Base-by-base conservation (phyloP, 2,113 vertebrate species). In the Anarhynchus alexandrinus region DNA sequence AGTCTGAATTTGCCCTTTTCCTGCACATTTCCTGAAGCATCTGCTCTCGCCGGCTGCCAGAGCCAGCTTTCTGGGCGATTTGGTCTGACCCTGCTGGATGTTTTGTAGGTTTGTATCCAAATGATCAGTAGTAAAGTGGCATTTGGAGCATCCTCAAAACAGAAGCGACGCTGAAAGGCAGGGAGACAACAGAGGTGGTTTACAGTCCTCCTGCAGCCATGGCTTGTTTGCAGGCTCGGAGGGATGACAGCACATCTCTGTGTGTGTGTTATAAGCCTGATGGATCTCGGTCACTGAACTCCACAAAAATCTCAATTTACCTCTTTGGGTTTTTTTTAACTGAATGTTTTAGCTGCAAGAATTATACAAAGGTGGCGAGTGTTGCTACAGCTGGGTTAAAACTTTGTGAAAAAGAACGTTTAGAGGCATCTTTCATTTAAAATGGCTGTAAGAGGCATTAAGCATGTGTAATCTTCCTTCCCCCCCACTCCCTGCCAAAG, bases 1-100 rank as follows among this genome's bases (percentile, higher is more conserved):
- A 91, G 82, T 77, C 57, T 86, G 86, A 82, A 77, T 95, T 67
- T 86, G 51, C 55, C 83, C 86, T 89, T 95, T 94, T 92, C 69
- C 86, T 62, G 47, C 51, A 45, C 5, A 4, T 81, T 86, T 96
- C 83, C 89, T 59, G 59, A 69, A 94, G 91, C 86, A 78, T 89
- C 89, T 96, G 80, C 86, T 96, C 86, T 59, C 2, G 2, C 64
- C 5, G 40, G 38, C 88, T 95, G 88, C 64, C 38, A 66, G 82
- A 93, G 54, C 62, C 25, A 23, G 64, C 62, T 87, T 92, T 95
- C 91, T 88, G 71, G 79, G 67, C 5, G 8, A 77, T 72, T 82
- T 59, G 71, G 36, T 61, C 80, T 95, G 96, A 93, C 79, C 82
- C 67, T 2, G 5, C 76, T 94, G 88, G 86, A 78, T 70, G 80